Conservation (phyloP, 2,113 vertebrate species). For the Macquaria ambigua region DNA sequence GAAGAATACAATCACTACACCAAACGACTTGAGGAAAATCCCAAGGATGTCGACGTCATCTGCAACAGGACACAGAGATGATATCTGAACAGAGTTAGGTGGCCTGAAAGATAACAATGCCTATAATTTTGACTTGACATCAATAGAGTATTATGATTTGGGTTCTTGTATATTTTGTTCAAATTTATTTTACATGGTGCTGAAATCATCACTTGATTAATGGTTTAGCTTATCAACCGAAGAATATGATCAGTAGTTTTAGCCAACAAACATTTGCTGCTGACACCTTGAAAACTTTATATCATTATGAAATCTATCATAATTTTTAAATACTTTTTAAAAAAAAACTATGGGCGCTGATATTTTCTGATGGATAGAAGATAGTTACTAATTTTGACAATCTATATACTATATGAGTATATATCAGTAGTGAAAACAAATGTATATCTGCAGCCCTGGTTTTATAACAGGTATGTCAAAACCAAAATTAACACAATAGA, state of each 20-base stretch:
- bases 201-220: background rate
- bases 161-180: background rate
- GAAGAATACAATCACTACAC: constrained; percentile 86
- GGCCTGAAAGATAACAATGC: background rate
- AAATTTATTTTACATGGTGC: background rate
- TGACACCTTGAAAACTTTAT: background rate
- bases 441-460: background rate
- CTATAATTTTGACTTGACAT: background rate
- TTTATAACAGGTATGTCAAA: too few species aligned
- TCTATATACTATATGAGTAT: background rate
- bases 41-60: constrained; percentile 94
- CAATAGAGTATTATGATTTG: background rate
- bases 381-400: background rate
- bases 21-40: constrained; percentile 90
- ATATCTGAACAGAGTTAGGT: background rate
- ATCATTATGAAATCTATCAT: background rate
- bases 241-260: background rate
- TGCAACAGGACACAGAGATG: constrained; percentile 69
- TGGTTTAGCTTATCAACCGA: background rate
- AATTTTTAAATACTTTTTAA: too few species aligned
- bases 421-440: background rate
- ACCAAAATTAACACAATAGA: background rate
- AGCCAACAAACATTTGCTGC: background rate
- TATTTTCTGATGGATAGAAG: background rate
- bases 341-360: background rate